Conservation (phyloP, 2,888 invertebrate species). For the Coronaproctus castanopsis region DNA sequence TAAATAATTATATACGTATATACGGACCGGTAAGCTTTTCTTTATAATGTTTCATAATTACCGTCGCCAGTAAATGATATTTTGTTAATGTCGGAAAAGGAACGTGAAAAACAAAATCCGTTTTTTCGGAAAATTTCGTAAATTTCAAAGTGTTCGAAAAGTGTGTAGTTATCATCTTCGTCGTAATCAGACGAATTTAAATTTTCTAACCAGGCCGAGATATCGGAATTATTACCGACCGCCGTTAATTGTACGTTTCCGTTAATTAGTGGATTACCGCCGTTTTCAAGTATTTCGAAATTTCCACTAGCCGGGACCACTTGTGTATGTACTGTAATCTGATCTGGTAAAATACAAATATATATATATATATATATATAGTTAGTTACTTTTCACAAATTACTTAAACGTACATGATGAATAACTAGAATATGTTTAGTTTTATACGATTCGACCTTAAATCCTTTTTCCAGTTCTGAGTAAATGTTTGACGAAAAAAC, state of each 20-base stretch:
- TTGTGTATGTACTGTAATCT: conserved; percentile 3
- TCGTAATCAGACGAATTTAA: neutral
- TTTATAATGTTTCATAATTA: no score
- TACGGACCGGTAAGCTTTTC: no score
- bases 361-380: neutral
- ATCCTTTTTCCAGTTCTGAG: no score
- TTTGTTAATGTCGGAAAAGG: conserved; percentile 8
- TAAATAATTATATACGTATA: no score
- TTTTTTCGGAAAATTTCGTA: conserved; percentile 9
- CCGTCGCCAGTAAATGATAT: conserved; percentile 6
- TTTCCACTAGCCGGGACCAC: conserved; percentile 7
- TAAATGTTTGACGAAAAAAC: no score
- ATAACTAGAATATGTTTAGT: conserved; percentile 4
- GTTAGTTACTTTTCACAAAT: conserved; percentile 3
- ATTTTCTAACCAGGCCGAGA: neutral
- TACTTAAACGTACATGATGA: conserved; percentile 3
- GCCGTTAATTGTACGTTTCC: neutral
- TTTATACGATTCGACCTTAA: neutral
- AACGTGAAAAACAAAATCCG: conserved; percentile 3
- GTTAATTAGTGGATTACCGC: conserved; percentile 2
- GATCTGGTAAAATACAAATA: neutral
- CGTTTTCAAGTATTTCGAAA: conserved; percentile 5
- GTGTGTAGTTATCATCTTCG: neutral
- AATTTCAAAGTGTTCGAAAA: conserved; percentile 1
- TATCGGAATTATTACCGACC: no score